Percentiles rank a stretch among this genome's conserved stretches.
phyloP scores from a whole-genome alignment of 2,797 vertebrate genomes.

The Lateolabrax maculatus region DNA sequence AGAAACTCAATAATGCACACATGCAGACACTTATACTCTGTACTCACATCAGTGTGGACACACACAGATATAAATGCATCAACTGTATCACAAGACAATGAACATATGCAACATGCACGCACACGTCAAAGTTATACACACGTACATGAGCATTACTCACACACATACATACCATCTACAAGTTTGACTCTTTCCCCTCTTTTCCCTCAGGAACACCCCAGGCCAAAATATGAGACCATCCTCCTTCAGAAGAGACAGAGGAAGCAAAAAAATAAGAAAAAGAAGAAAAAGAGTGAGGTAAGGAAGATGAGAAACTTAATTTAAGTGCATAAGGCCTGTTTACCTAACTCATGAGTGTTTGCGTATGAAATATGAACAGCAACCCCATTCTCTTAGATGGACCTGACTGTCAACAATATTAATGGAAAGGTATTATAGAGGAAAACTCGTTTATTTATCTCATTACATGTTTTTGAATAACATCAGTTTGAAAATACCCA shows the following conservation, averaged over 20 bases:
- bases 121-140: background rate
- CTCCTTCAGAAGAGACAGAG: conserved; percentile 92
- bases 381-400: conserved; percentile 13
- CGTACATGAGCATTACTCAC: background rate
- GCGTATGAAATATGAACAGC: background rate
- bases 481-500: background rate
- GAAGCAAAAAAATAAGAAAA: conserved; percentile 80
- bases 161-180: conserved; percentile 13
- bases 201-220: conserved; percentile 90
- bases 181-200: background rate
- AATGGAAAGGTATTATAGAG: conserved; percentile 24
- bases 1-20: conserved; percentile 44
- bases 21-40: background rate
- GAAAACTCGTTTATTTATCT: background rate
- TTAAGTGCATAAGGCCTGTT: background rate
- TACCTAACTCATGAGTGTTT: background rate
- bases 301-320: conserved; percentile 6
- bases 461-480: background rate
- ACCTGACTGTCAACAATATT: conserved; percentile 1
- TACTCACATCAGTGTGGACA: background rate
- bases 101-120: background rate
- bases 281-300: conserved; percentile 87
- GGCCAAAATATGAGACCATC: conserved; percentile 94
- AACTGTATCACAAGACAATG: background rate
- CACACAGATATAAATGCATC: background rate